Evolutionary conservation across 1,140 invertebrate genomes (phyloP), one percentile per base, ranked within the genome.

Genomic region (Nebria ingens): DNA sequence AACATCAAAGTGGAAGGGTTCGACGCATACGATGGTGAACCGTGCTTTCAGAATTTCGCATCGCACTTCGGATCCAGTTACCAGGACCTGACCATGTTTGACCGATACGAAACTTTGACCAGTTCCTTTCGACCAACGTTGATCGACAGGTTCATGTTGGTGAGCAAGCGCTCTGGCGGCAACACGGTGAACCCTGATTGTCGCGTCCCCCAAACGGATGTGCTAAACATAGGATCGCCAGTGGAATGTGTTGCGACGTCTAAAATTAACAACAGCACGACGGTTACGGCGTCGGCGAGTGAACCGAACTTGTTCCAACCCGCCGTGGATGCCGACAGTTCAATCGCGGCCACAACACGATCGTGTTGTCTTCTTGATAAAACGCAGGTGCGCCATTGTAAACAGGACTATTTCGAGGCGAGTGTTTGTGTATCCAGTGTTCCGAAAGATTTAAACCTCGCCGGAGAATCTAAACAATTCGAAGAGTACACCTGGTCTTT

Each of bases 361-460:
- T 17, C 53, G 58, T n/a, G n/a, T n/a, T 58, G 51, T 51, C 11
- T 12, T 60, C 56, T 23, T 19, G 50, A 45, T 45, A 45, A 45
- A 45, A 17, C 40, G 15, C 40, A 45, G 15, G 25, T 34, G 25
- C 40, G 9, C 6, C 40, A 45, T 3, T 45, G 40, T 45, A 45
- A 45, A 21, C 22, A 45, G 53, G 63, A 58, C 42, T 53, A 59
- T 9, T 66, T 65, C 50, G 67, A 69, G 40, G 69, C 69, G 45
- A 65, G 67, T 45, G 69, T 70, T 4, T 65, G 67, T 50, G 73
- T 78, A 12, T 68, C 66, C 15, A 79, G 77, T 61, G 73, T 79
- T 17, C 78, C 78, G 19, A 74, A 76, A 45, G 72, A 78, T 53
- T 62, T 80, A 15, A 75, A 79, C 59, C 71, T 79, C 19, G 61